Base-by-base conservation (phyloP, 2,113 vertebrate species). In the Melierax canorus region DNA sequence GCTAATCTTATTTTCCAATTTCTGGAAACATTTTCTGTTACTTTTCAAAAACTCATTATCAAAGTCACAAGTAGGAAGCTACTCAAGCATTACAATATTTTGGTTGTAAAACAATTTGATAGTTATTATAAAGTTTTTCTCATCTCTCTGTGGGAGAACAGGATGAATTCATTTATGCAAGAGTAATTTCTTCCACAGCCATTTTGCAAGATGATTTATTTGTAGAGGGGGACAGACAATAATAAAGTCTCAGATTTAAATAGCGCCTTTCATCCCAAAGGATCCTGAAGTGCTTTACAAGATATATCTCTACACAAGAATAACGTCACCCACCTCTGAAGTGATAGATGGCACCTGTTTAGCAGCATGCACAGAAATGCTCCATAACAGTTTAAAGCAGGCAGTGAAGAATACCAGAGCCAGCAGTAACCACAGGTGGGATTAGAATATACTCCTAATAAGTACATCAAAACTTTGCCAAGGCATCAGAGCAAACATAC, bases 41-140 rank as follows among this genome's bases (percentile, higher is more conserved):
- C 94, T 98, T 97, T 97, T 96, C 92, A 94, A 97, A 97, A 97
- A 96, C 88, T 97, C 94, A 97, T 97, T 97, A 97, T 92, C 95
- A 91, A 87, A 92, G 93, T 80, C 96, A 69, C 84, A 93, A 95
- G 85, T 38, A 95, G 78, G 86, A 86, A 96, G 67, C 94, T 82
- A 94, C 78, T 95, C 92, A 79, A 92, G 84, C 78, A 43, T 64
- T 58, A 94, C 75, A 89, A 90, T 93, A 95, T 96, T 97, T 96
- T 94, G 88, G 93, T 94, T 95, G 94, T 96, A 97, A 97, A 92
- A 91, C 96, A 97, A 98, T 96, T 94, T 94, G 82, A 93, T 95
- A 75, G 93, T 97, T 96, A 96, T 97, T 94, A 91, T 86, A 73
- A 95, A 96, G 90, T 89, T 95, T 96, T 92, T 79, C 86, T 92